Evolutionary conservation across 2,113 vertebrate species (phyloP).

Genomic region (Sorex fumeus): DNA sequence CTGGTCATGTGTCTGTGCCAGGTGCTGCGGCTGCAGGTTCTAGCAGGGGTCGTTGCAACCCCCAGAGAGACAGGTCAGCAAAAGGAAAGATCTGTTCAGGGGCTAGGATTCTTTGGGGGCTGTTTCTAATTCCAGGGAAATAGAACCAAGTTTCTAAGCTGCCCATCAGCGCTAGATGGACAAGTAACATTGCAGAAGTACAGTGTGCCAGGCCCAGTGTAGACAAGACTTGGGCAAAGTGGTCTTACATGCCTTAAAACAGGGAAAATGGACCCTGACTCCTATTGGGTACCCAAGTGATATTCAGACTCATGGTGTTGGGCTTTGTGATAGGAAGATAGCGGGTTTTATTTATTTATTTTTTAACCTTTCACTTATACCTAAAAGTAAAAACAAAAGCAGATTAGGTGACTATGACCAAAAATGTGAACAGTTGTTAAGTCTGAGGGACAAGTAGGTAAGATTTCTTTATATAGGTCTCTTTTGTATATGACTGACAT

Average conservation of each 20-base stretch:
- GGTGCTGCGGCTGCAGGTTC: neutral
- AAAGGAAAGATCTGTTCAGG: neutral
- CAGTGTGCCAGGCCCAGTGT: constrained; percentile 1
- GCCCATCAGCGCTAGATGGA: neutral
- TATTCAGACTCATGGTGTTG: constrained; percentile 1
- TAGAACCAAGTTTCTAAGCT: neutral
- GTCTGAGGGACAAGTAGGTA: neutral
- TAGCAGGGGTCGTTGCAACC: accelerated
- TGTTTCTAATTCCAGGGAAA: neutral
- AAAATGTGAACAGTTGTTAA: constrained; percentile 1
- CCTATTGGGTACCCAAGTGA: neutral
- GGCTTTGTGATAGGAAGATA: neutral
- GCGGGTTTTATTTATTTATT: neutral
- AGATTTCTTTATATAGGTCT: constrained; percentile 19
- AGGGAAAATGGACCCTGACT: neutral
- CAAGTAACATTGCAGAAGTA: neutral
- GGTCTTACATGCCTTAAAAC: neutral
- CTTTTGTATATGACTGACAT: neutral
- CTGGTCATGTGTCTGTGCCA: too few species aligned
- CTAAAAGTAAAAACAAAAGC: constrained; percentile 60
- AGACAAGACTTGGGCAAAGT: neutral
- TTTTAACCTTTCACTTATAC: neutral
- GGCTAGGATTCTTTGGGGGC: neutral
- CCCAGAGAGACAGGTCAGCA: neutral
- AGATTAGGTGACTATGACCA: neutral